Base-by-base conservation (phyloP, 2,888 invertebrate genomes). In the Oxyteleia sp. region DNA sequence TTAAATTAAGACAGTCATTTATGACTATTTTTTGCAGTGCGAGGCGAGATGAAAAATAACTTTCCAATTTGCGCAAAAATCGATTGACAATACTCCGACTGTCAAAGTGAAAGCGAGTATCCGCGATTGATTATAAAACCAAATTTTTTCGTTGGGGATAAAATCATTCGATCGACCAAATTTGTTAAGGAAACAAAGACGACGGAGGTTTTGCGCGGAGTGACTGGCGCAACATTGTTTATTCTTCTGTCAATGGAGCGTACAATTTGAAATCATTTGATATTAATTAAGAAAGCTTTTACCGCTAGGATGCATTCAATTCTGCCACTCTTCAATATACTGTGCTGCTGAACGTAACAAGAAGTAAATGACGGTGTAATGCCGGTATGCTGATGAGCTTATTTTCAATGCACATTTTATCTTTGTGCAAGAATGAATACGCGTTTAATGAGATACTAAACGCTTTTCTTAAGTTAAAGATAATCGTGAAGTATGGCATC, bases 371-470 rank as follows among this genome's bases (percentile, higher is more conserved):
- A 68, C 59, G 68, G 76, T 61, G 66, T 51, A 75, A 75, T 26
- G 59, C 57, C 35, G 35, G 51, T 63, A 55, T 63, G 75, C 59
- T 66, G 75, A 75, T 66, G 76, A 76, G 76, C 68, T 68, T 59
- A 68, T 66, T 66, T 75, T 75, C 38, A 68, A 61, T 76, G 61
- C 32, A 59, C 68, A 53, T 41, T 59, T 76, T 76, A 76, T 76
- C 68, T 76, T 76, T 61, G 61, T 61, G 53, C 64, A 26, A 66
- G 51, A 68, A 76, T 43, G 76, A 68, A 76, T 76, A 68, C 59
- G 26, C 59, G 16, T 29, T 68, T 68, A 76, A 76, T 66, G 51
- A 76, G 66, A 64, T 68, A 29, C 57, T 57, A 55, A 66, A 64
- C 49, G 55, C 20, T 66, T 66, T 74, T 51, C 35, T 74, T 49